These are phyloP conservation scores for Pollimyrus isidori DNA, from an alignment of 2,113 vertebrate species.

Conservation along the genomic window DNA sequence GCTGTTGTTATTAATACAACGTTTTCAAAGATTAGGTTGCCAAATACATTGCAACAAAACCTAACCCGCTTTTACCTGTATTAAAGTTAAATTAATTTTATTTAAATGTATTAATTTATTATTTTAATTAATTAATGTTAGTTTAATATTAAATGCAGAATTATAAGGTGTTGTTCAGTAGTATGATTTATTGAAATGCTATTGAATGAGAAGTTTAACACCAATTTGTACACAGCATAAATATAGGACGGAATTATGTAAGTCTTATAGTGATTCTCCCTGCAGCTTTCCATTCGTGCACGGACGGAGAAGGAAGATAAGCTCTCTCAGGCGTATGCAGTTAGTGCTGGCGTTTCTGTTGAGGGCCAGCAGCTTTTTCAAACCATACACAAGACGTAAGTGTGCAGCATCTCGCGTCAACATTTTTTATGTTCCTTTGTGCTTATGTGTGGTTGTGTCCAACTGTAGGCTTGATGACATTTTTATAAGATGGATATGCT, in stretches of 20 bases:
- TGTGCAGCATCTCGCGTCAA: neutral
- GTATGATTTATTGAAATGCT: neutral
- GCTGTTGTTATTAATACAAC: neutral
- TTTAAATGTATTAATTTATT: no score
- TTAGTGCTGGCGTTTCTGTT: slow-evolving; percentile 94
- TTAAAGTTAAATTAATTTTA: neutral
- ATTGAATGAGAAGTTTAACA: neutral
- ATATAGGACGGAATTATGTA: neutral
- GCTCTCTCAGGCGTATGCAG: slow-evolving; percentile 98
- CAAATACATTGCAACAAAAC: neutral
- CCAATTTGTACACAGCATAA: neutral
- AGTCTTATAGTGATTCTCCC: neutral
- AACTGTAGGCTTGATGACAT: neutral
- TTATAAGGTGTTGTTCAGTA: neutral
- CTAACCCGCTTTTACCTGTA: neutral
- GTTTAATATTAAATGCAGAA: neutral
- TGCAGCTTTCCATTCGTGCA: slow-evolving; percentile 94
- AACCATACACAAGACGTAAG: slow-evolving; percentile 99
- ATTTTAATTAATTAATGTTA: neutral
- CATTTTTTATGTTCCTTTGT: neutral
- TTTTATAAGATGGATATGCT: neutral
- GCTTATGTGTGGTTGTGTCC: neutral
- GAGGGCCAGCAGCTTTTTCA: slow-evolving; percentile 99
- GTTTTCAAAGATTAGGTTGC: neutral
- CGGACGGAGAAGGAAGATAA: slow-evolving; percentile 97